A percentile compares a stretch with the other conserved stretches of the same genome.
phyloP scores from a whole-genome alignment of 2,888 invertebrate species.

The Metellina segmentata region DNA sequence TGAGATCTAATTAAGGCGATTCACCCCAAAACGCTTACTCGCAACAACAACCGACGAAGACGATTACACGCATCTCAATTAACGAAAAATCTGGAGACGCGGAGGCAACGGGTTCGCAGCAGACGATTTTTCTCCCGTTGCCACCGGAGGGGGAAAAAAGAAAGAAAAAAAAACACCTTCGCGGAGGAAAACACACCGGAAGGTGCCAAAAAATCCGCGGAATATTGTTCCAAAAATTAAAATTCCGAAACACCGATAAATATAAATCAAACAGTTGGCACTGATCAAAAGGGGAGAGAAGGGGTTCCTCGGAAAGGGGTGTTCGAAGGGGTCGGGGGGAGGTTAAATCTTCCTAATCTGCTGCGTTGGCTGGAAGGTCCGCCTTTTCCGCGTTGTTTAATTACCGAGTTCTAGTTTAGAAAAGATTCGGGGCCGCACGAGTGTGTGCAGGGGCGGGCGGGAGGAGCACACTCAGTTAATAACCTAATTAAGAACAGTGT shows the following conservation, averaged over 20 bases:
- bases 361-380: constrained; percentile 51
- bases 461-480: constrained; percentile 57
- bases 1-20: not conserved
- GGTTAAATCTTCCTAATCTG: constrained; percentile 71
- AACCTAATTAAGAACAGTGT: constrained; percentile 77
- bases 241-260: constrained; percentile 38
- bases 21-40: not conserved
- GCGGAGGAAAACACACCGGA: not conserved
- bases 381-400: constrained; percentile 76
- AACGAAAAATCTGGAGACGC: not conserved
- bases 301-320: not conserved
- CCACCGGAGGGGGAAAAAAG: not conserved
- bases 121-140: too few relatives aligned
- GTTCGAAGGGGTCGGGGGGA: not conserved
- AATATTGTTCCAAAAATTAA: constrained; percentile 45
- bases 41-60: not conserved
- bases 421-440: constrained; percentile 34
- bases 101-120: not conserved
- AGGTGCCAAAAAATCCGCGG: not conserved
- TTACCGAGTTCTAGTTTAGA: constrained; percentile 73
- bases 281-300: constrained; percentile 56
- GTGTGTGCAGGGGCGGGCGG: not conserved
- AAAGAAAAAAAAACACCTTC: not conserved
- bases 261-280: constrained; percentile 60
- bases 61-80: not conserved